These are phyloP conservation scores for Gadus chalcogrammus DNA, from an alignment of 2,113 vertebrate species.

Conservation along the genomic window DNA sequence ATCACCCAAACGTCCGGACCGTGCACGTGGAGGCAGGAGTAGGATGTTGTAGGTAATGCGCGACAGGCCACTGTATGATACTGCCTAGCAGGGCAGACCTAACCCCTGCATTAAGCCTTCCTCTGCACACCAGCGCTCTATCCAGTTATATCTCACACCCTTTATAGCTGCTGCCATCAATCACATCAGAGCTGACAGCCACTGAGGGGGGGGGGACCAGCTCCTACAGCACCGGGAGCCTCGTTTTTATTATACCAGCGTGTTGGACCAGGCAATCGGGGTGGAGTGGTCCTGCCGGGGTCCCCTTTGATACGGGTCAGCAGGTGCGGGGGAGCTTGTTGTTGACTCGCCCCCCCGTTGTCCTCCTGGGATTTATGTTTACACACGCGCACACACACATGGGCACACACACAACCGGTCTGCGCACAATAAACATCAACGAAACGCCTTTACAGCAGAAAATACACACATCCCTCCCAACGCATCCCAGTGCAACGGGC, in stretches of 20 bases:
- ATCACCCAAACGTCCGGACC: no score
- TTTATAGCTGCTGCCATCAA: conserved; percentile 39
- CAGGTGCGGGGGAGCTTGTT: conserved; percentile 32
- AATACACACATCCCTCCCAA: neutral
- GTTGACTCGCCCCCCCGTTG: conserved; percentile 50
- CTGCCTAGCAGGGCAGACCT: no score
- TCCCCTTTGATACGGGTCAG: conserved; percentile 56
- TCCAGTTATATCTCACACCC: conserved; percentile 24
- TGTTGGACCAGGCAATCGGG: conserved; percentile 59
- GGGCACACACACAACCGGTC: neutral
- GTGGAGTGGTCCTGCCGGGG: conserved; percentile 43
- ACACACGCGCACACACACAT: neutral
- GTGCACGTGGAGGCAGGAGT: no score
- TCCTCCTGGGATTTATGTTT: conserved; percentile 27
- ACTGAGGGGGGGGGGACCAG: conserved; percentile 5
- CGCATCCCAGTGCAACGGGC: neutral
- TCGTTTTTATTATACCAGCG: conserved; percentile 30
- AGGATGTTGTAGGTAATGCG: no score
- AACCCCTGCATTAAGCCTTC: no score
- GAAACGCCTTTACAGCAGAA: neutral
- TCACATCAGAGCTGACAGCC: neutral
- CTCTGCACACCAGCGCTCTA: neutral
- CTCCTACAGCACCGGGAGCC: conserved; percentile 25
- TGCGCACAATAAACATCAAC: neutral
- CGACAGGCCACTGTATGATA: no score